Base-by-base conservation (phyloP, 2,113 vertebrate genomes). In the Tragulus kanchil region DNA sequence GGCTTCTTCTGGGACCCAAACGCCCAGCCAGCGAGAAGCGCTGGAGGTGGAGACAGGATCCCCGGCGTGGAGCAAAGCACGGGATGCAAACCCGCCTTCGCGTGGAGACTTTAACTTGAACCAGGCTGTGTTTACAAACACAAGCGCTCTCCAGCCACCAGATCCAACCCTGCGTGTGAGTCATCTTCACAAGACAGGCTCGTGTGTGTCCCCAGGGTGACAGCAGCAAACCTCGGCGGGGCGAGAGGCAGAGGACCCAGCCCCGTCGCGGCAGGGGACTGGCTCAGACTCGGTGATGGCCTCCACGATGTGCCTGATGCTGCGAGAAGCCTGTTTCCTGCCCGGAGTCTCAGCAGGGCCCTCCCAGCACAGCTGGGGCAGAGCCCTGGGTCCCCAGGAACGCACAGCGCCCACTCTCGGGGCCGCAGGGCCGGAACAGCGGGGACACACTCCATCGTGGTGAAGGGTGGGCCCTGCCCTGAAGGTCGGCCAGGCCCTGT, bases 221-320 rank as follows among this genome's bases (percentile, higher is more conserved):
- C 69, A 82, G 1, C 11, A 25, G 36, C 12, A 6, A 11, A 13
- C 0, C 5, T 8, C 4, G 31, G 84, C 59, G 58, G 0, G 16
- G 19, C 0, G 3, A 31, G 64, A 62, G 28, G 54, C 5, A 3
- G 8, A 4, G 8, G 42, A 16, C 17, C 7, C 52, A 5, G 31
- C 19, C 13, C 9, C 1, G 0, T 7, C 86, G 0, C 10, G 0
- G 21, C 8, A 15, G 52, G 65, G 50, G 12, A 16, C 3, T 25
- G 31, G 8, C 10, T 31, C 62, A 64, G 87, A 52, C 4, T 7
- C 23, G 1, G 25, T 6, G 25, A 14, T 31, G 23, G 86, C 67
- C 59, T 2, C 36, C 6, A 2, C 36, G 87, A 31, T 36, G 52
- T 13, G 12, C 8, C 11, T 19, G 1, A 7, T 21, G 5, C 23